Evolutionary conservation across 1,140 invertebrate species (phyloP).

Genomic region (Drosophila guanche): DNA sequence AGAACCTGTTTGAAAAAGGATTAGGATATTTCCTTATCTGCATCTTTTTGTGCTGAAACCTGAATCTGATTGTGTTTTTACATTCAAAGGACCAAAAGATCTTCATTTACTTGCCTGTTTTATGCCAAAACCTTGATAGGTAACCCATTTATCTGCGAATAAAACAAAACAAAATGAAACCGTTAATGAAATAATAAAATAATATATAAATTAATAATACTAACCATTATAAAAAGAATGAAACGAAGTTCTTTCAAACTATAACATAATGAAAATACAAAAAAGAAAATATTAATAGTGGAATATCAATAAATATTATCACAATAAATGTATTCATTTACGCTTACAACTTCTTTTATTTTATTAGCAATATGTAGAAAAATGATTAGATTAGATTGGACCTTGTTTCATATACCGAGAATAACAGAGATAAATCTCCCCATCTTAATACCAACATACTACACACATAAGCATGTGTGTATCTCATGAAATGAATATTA

Average conservation of each 20-base stretch:
- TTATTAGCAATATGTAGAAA: conserved; percentile 74
- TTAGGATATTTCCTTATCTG: conserved; percentile 34
- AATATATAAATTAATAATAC: conserved; percentile 5
- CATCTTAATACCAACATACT: not conserved
- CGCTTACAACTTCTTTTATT: conserved; percentile 19
- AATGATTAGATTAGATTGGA: conserved; percentile 62
- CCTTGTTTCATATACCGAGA: conserved; percentile 25
- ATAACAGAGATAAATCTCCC: not conserved
- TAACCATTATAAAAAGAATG: conserved; percentile 11
- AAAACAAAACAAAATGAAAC: conserved; percentile 13
- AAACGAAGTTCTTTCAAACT: not conserved
- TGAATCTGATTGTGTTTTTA: conserved; percentile 28
- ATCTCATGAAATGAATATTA: conserved; percentile 2
- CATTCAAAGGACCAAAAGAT: not conserved
- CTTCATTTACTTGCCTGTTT: conserved; percentile 20
- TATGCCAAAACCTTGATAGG: not conserved
- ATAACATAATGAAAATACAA: conserved; percentile 9
- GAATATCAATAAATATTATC: not conserved
- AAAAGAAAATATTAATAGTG: not conserved
- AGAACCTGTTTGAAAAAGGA: conserved; percentile 73
- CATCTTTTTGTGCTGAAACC: conserved; percentile 24
- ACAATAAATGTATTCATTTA: not conserved
- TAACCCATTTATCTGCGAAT: conserved; percentile 33
- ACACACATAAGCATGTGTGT: not conserved
- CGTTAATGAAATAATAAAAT: conserved; percentile 15